Percentiles rank a stretch among this genome's conserved stretches.
Evolutionary conservation across 2,113 vertebrate species (phyloP).

Genomic region (Amphiprion percula): DNA sequence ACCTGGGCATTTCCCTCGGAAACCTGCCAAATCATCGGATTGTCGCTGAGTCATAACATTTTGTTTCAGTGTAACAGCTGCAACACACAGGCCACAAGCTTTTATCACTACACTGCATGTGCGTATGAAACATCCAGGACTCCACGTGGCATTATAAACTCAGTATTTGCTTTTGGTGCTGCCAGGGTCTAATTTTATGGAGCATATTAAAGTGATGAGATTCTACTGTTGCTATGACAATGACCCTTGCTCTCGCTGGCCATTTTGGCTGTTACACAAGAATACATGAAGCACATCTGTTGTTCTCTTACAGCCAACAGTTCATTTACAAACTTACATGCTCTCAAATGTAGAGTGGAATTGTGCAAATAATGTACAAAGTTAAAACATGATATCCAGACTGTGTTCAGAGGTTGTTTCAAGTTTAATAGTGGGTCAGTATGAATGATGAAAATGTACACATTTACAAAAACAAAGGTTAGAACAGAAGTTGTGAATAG

Average conservation of each 20-base stretch:
- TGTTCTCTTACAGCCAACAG: background rate
- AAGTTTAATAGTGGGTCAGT: too few species aligned
- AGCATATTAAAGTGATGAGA: conserved; percentile 30
- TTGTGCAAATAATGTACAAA: too few species aligned
- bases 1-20: conserved; percentile 46
- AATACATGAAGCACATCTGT: conserved; percentile 3
- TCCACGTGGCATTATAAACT: background rate
- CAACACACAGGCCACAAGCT: conserved; percentile 1
- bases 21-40: conserved; percentile 53
- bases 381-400: too few species aligned
- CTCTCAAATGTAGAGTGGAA: too few species aligned
- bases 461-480: too few species aligned
- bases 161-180: conserved; percentile 23
- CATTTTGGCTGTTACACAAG: background rate
- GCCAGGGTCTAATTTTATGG: conserved; percentile 31
- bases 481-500: too few species aligned
- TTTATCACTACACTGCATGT: conserved; percentile 5
- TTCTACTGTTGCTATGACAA: conserved; percentile 43
- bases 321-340: too few species aligned
- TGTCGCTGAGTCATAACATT: conserved; percentile 37
- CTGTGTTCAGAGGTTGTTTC: too few species aligned
- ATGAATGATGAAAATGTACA: too few species aligned
- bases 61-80: conserved; percentile 15
- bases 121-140: conserved; percentile 11
- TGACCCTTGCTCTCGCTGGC: conserved; percentile 42